Percentiles rank a stretch among this genome's conserved stretches.
Conservation (phyloP, 2,797 vertebrate species). For the Anguilla obscura region DNA sequence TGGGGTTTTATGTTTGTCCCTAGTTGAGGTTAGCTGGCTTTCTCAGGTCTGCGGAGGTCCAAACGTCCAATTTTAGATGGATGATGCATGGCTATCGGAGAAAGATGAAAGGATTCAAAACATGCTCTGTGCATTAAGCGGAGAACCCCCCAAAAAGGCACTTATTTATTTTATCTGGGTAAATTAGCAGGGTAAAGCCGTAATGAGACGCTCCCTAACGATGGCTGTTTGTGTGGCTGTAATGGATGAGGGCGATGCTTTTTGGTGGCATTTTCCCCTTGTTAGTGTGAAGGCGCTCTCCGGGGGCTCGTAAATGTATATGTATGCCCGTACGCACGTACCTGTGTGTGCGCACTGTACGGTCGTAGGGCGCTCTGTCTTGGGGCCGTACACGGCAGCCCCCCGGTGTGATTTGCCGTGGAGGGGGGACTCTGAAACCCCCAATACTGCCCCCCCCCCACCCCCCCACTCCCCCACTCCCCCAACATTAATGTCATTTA, state of each 20-base stretch:
- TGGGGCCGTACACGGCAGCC: conserved; percentile 60
- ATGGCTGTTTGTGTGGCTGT: not conserved
- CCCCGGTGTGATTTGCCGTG: conserved; percentile 81
- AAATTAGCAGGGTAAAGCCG: not conserved
- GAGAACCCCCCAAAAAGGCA: conserved; percentile 55
- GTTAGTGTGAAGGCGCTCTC: conserved; percentile 69
- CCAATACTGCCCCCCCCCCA: conserved; percentile 70
- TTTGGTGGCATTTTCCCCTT: conserved; percentile 47
- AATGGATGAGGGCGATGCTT: not conserved
- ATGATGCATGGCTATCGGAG: conserved; percentile 61
- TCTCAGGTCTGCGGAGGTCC: conserved; percentile 58
- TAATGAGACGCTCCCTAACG: not conserved
- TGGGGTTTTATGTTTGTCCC: conserved; percentile 45
- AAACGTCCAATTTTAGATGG: conserved; percentile 54
- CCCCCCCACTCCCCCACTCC: conserved; percentile 70
- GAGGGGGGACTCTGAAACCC: conserved; percentile 77
- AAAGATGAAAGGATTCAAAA: conserved; percentile 66
- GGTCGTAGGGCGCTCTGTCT: conserved; percentile 61
- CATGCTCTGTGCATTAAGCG: conserved; percentile 61
- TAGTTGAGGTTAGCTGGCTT: conserved; percentile 44
- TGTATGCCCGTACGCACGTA: conserved; percentile 51
- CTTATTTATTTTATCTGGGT: conserved; percentile 57
- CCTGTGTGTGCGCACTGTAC: not conserved
- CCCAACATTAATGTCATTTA: conserved; percentile 89
- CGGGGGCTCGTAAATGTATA: conserved; percentile 66